Base-by-base conservation (phyloP, 2,888 invertebrate genomes). In the Clistopyga incitator region DNA sequence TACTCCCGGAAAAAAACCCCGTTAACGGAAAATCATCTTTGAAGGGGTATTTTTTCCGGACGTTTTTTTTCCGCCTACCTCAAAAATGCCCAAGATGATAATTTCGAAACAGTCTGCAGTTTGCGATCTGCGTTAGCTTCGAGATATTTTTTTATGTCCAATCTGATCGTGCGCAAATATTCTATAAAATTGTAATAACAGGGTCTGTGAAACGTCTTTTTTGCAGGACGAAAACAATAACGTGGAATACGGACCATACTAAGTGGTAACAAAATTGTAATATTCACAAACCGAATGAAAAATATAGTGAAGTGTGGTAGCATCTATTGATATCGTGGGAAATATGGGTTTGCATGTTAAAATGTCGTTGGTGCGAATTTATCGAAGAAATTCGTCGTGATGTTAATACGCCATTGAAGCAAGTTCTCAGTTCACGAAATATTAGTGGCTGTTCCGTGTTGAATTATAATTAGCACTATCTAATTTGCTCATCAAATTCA, bases 191-290 rank as follows among this genome's bases (percentile, higher is more conserved):
- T 54, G 1, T 78, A 50, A 70, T 91, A 90, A 91, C 85, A 85
- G 87, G 68, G 77, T 79, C 67, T 86, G 85, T 88, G 78, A 94
- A 94, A 92, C 93, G 94, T 94, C 94, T 93, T 94, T 85, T 95
- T 97, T 97, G 94, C 97, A 97, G 97, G 96, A 97, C 97, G 95
- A 97, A 97, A 95, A 95, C 96, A 94, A 96, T 97, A 95, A 96
- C 96, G 94, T 96, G 96, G 95, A 96, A 96, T 95, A 96, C 95
- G 95, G 96, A 97, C 95, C 96, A 96, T 91, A 90, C 90, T 92
- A 96, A 96, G 96, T 97, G 97, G 97, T 97, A 97, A 97, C 70
- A 92, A 88, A 86, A 85, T 65, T 84, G 78, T 84, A 83, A 79
- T 84, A 74, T 78, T 86, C 71, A 78, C 65, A 72, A 80, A 75